Conservation (phyloP, 2,797 vertebrate species). For the Synanceia verrucosa region DNA sequence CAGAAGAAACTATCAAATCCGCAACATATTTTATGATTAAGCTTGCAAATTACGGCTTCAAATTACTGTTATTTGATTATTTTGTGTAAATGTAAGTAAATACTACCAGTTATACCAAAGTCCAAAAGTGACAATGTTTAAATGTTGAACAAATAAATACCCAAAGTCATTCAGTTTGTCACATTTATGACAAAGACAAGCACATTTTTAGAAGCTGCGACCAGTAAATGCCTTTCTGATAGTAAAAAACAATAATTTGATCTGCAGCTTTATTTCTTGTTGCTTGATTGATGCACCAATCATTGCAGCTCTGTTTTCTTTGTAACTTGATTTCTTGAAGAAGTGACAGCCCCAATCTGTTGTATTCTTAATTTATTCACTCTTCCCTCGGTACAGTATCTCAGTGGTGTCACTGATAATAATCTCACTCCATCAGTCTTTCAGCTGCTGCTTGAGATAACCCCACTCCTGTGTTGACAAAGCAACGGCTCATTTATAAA, state of each 20-base stretch:
- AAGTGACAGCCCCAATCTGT: not conserved
- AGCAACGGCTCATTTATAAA: constrained; percentile 77
- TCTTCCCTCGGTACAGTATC: constrained; percentile 41
- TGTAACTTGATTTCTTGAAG: not conserved
- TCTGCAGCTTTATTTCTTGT: not conserved
- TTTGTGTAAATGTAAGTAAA: not conserved
- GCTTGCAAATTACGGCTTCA: not conserved
- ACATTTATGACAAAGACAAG: not conserved
- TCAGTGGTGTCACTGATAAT: constrained; percentile 65
- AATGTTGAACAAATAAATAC: not conserved
- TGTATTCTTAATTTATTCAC: constrained; percentile 9
- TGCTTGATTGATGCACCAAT: not conserved
- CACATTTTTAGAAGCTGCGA: not conserved
- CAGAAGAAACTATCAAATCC: not conserved
- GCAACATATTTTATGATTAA: not conserved
- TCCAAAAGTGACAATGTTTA: not conserved
- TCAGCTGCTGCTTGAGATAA: constrained; percentile 73
- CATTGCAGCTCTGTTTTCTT: not conserved
- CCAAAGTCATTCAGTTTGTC: not conserved
- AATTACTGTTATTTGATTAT: not conserved
- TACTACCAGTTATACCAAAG: not conserved
- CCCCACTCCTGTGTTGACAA: constrained; percentile 73
- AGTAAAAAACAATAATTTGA: not conserved
- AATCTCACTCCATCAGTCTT: constrained; percentile 72
- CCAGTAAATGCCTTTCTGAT: not conserved